Evolutionary conservation across 2,888 invertebrate species (phyloP), one percentile per base, ranked within the genome.

Genomic region (Liodrosophila aerea): DNA sequence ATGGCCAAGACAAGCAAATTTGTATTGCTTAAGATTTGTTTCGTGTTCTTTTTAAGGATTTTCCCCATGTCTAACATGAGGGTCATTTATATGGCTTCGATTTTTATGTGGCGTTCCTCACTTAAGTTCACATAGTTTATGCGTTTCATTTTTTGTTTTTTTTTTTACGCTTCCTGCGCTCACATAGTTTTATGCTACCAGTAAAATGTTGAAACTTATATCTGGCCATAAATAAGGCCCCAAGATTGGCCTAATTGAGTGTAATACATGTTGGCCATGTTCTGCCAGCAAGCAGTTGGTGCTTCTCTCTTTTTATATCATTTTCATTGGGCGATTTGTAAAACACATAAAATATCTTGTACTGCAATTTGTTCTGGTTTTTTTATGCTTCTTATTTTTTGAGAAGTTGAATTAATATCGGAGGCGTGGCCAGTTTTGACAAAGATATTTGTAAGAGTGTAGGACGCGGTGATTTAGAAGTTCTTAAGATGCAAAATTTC

Each of bases 31-130:
- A 30, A 52, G 33, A 31, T 45, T 47, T 36, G 37, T 47, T 60
- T 50, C 7, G 18, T 34, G 16, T 33, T 59, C 12, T 31, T 12
- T 13, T 52, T n/a, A 13, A 31, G 37, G 47, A 18, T 46, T 53
- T 50, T 18, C 7, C 8, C 4, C n/a, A 18, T 39, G 15, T 31
- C 12, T 8, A 8, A 9, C 33, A 37, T 63, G 69, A 64, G 80
- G 76, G 63, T 73, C 62, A 83, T 85, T 85, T 80, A 63, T 80
- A 80, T 62, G 47, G 64, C 73, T 83, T 72, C 81, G 73, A 85
- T 76, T 78, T 78, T 76, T 66, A 85, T 78, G 77, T 73, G 50
- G 47, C 34, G 36, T 43, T 46, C 54, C 30, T 51, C 53, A 34
- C 61, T 45, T 77, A 58, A 63, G 57, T 58, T 59, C 64, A 39